Base-by-base conservation (phyloP, 2,113 vertebrate species). In the Dicerorhinus sumatrensis region DNA sequence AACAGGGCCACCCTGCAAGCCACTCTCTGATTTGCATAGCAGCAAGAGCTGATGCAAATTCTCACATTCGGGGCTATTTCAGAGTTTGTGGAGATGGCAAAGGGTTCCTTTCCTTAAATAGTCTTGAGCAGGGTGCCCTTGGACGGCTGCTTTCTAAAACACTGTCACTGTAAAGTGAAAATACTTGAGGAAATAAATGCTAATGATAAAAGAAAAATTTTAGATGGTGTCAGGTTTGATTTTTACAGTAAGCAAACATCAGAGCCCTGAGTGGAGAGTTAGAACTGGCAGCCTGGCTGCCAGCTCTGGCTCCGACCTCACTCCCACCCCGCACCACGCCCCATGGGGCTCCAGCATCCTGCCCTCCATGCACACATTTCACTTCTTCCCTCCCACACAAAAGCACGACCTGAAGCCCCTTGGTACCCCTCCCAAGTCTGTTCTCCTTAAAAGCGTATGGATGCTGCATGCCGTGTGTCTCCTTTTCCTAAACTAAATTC, bases 71-170 rank as follows among this genome's bases (percentile, higher is more conserved):
- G 90, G 85, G 81, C 79, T 96, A 93, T 97, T 97, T 96, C 62
- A 63, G 93, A 72, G n/a, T 87, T 95, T 79, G 67, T 90, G 82
- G 81, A 94, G 73, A 94, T 86, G 91, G 86, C 86, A 62, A 82
- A 95, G 93, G 82, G 85, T 93, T 97, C 82, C 96, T 89, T 85
- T 91, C 96, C 81, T 94, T 92, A 90, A 94, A 97, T 92, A 95
- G 67, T 56, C 81, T 54, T 70, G 58, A 67, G 65, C 65, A 21
- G 60, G 77, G n/a, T 87, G 21, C 48, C 77, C n/a, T 54, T 73
- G 46, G 56, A 69, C 6, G 46, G 13, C 51, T 27, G 25, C 75
- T 91, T 96, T 94, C 77, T 89, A 46, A 73, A 85, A 20, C 63
- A 46, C 27, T 31, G 42, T 39, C 72, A 60, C 70, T 94, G 16